phyloP scores from a whole-genome alignment of 64 coral and sea anemone species.

The Actinia tenebrosa region DNA sequence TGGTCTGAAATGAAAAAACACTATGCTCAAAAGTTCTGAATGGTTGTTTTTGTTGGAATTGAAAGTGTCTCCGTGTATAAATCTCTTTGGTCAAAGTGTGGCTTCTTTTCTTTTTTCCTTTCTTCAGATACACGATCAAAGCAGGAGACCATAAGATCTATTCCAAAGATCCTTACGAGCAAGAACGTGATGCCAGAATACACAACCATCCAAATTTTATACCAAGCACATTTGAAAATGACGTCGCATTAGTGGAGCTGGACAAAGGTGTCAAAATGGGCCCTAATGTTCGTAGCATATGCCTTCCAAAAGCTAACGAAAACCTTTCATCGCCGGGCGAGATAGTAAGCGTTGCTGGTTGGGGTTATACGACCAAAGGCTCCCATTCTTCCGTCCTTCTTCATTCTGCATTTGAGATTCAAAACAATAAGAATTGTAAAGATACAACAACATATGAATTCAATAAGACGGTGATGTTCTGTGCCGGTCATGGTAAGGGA shows the following conservation, averaged over 20 bases:
- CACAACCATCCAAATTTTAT: conserved; percentile 23
- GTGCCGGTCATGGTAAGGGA: conserved; percentile 27
- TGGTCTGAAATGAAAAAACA: too few relatives aligned
- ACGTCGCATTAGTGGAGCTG: conserved; percentile 55
- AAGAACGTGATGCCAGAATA: conserved; percentile 15
- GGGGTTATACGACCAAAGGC: conserved; percentile 29
- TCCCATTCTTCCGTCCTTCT: not conserved
- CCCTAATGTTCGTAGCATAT: conserved; percentile 38
- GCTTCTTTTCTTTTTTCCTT: not conserved
- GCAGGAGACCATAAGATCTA: not conserved
- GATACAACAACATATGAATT: conserved; percentile 28
- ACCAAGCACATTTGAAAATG: not conserved
- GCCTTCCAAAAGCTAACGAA: conserved; percentile 25
- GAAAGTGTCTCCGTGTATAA: too few relatives aligned
- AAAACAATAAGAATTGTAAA: not conserved
- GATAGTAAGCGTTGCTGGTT: conserved; percentile 30
- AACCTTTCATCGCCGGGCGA: conserved; percentile 22
- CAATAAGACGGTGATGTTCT: conserved; percentile 37
- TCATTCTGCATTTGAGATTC: conserved; percentile 19
- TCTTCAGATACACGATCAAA: not conserved
- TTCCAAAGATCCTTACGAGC: not conserved
- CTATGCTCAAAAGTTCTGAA: too few relatives aligned
- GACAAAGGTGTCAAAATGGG: conserved; percentile 8
- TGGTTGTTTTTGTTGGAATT: too few relatives aligned
- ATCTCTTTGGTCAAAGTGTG: not conserved